A percentile compares a stretch with the other conserved stretches of the same genome.
These are phyloP conservation scores for Eleginops maclovinus DNA, from an alignment of 2,113 vertebrate species.

Conservation along the genomic window DNA sequence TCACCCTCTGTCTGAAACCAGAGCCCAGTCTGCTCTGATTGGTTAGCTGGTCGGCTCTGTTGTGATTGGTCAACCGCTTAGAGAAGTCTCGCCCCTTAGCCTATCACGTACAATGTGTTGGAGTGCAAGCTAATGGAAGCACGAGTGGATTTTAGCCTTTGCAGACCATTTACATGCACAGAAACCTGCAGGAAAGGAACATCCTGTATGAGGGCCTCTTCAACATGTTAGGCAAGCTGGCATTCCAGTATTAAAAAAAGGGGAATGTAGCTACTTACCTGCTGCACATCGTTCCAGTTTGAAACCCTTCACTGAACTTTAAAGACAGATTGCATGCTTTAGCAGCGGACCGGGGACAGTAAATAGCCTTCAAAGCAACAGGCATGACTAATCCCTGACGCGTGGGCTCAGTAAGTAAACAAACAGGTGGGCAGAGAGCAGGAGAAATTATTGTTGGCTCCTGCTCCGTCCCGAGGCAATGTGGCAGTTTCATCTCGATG, in stretches of 20 bases:
- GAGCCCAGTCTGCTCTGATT: too few species aligned
- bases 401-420: conserved; percentile 74
- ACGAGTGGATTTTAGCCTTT: too few species aligned
- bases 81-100: too few species aligned
- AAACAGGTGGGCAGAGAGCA: conserved; percentile 77
- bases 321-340: conserved; percentile 79
- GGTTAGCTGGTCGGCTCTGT: too few species aligned
- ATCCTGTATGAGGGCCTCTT: too few species aligned
- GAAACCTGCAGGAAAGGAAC: too few species aligned
- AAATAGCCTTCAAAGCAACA: conserved; percentile 76
- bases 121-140: too few species aligned
- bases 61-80: too few species aligned
- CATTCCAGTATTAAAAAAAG: conserved; percentile 25
- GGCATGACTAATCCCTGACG: conserved; percentile 71
- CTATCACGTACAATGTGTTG: too few species aligned
- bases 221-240: conserved; percentile 44
- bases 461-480: conserved; percentile 68
- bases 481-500: conserved; percentile 73
- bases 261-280: conserved; percentile 61
- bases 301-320: conserved; percentile 75
- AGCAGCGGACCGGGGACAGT: conserved; percentile 66
- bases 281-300: conserved; percentile 57
- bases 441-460: conserved; percentile 75
- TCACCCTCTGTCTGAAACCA: too few species aligned
- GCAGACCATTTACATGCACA: too few species aligned